Conservation (phyloP, 2,888 invertebrate genomes). For the Lissonota sp. region DNA sequence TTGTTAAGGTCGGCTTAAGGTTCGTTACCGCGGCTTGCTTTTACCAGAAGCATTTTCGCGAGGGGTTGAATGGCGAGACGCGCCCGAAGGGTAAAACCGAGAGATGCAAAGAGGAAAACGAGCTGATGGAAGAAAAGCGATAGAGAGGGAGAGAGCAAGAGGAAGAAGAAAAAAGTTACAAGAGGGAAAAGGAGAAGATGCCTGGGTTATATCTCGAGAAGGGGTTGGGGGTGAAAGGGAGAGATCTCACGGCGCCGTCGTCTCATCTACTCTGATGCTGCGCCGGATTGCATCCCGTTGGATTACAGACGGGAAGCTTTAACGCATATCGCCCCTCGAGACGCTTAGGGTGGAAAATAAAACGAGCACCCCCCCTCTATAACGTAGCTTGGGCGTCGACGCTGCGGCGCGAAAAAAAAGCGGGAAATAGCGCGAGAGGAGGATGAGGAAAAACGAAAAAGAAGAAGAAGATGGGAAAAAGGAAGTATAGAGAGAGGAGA, state of each 20-base stretch:
- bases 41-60: conserved; percentile 45
- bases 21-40: conserved; percentile 74
- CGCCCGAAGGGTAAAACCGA: too few relatives aligned
- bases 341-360: conserved; percentile 75
- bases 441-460: neutral
- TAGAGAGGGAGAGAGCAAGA: conserved; percentile 9
- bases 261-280: conserved; percentile 74
- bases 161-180: conserved; percentile 24
- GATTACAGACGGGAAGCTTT: conserved; percentile 76
- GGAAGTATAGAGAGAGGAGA: conserved; percentile 2
- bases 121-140: neutral
- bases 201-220: neutral
- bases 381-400: conserved; percentile 25
- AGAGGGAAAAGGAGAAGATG: neutral
- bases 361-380: conserved; percentile 68
- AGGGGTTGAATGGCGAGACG: conserved; percentile 38
- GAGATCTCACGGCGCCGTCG: conserved; percentile 57
- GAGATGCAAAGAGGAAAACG: neutral
- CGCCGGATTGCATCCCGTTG: conserved; percentile 74
- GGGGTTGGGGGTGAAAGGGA: neutral
- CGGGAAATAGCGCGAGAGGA: too few relatives aligned
- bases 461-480: conserved; percentile 10
- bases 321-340: conserved; percentile 75
- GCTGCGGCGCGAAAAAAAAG: conserved; percentile 15
- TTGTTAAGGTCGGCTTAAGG: conserved; percentile 78